Conservation (phyloP, 2,797 vertebrate species). For the Sphaeramia orbicularis region DNA sequence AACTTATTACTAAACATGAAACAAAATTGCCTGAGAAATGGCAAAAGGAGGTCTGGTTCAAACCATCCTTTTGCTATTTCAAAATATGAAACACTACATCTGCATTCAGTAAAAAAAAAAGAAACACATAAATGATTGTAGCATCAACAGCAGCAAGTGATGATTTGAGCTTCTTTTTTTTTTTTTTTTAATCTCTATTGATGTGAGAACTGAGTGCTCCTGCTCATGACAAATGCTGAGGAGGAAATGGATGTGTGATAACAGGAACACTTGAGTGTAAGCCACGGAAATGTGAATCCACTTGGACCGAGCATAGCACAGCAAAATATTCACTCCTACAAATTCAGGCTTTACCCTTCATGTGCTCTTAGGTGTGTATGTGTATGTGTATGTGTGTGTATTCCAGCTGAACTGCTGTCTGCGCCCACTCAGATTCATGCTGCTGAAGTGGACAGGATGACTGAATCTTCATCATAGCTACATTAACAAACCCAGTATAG, state of each 20-base stretch:
- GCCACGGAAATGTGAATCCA: conserved; percentile 48
- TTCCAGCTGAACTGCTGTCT: conserved; percentile 33
- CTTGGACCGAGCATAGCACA: conserved; percentile 30
- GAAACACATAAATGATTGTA: conserved; percentile 57
- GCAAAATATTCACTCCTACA: conserved; percentile 30
- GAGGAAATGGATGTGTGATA: conserved; percentile 32
- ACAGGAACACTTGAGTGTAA: conserved; percentile 30
- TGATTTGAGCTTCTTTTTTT: conserved; percentile 36
- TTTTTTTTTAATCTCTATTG: neutral
- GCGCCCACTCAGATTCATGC: conserved; percentile 40
- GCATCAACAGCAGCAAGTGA: conserved; percentile 57
- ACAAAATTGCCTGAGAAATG: conserved; percentile 9
- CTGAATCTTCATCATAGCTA: conserved; percentile 11
- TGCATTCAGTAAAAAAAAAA: neutral
- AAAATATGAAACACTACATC: conserved; percentile 17
- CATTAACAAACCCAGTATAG: neutral
- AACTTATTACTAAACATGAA: conserved; percentile 41
- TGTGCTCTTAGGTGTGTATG: conserved; percentile 38
- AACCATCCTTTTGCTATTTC: conserved; percentile 6
- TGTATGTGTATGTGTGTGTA: conserved; percentile 8
- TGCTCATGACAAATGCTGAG: conserved; percentile 27
- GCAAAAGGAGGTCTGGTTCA: conserved; percentile 6
- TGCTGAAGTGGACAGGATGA: conserved; percentile 29
- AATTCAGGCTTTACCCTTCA: conserved; percentile 32
- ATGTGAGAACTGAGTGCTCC: conserved; percentile 5